A percentile compares a stretch with the other conserved stretches of the same genome.
Conservation (phyloP, 2,113 vertebrate species). For the Cryptoleucopteryx plumbea region DNA sequence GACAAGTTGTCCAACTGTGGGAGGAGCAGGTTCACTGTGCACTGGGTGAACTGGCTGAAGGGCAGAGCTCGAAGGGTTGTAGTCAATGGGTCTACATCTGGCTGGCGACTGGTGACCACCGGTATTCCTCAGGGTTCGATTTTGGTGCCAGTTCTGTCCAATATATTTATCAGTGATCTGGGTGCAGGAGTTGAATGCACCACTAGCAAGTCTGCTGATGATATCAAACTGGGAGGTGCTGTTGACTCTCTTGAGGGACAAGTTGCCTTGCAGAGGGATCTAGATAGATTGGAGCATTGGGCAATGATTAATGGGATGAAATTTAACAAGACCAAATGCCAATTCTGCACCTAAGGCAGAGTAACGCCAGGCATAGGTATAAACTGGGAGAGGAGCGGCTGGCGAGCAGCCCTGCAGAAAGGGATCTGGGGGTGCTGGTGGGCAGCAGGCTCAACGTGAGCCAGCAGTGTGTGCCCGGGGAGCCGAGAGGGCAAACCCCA, state of each 20-base stretch:
- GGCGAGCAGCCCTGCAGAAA: too few relatives aligned
- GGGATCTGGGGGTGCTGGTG: too few relatives aligned
- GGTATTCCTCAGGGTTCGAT: not conserved
- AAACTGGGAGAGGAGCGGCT: too few relatives aligned
- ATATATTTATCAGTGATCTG: not conserved
- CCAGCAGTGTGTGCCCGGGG: not conserved
- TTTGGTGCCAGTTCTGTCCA: not conserved
- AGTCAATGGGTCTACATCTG: not conserved
- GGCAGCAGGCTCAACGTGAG: not conserved
- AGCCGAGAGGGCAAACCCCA: not conserved
- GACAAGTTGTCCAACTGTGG: not conserved
- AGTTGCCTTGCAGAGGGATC: too few relatives aligned
- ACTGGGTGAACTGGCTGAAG: not conserved
- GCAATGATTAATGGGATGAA: too few relatives aligned
- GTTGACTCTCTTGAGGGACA: too few relatives aligned
- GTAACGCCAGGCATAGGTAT: too few relatives aligned
- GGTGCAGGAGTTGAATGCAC: not conserved
- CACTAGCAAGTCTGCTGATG: not conserved
- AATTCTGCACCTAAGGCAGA: too few relatives aligned
- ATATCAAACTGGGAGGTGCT: too few relatives aligned
- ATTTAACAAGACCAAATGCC: too few relatives aligned
- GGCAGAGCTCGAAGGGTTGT: not conserved
- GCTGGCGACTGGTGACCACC: fast-evolving
- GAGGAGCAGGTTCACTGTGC: not conserved
- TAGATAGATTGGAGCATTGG: too few relatives aligned